Evolutionary conservation across 2,113 vertebrate species (phyloP), one percentile per base, ranked within the genome.

Genomic region (Murina feae): DNA sequence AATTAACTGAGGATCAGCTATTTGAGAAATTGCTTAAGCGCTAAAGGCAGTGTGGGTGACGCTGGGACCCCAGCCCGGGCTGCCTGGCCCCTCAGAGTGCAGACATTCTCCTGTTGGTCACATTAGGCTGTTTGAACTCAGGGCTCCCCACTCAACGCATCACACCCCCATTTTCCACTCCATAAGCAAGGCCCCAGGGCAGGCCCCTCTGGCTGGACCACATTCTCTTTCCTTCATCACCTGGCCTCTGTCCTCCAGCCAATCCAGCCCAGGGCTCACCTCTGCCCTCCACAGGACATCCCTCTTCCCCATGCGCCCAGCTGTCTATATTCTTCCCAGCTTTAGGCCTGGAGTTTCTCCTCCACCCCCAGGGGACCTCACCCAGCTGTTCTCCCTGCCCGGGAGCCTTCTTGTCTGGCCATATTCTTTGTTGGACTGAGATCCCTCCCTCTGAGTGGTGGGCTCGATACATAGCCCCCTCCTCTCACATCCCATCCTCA

Each of bases 301-400:
- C 13, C 42, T 1, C 0, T 1, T 21, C 28, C 17, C 25, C 17
- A 0, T 0, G 6, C 1, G 6, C 1, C 18, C 21, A 35, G 37
- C 28, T 37, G 11, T 28, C 53, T 47, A 37, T 4, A 69, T 9
- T 68, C 9, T 82, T 5, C 20, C 28, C 39, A 68, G 44, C 23
- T 35, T 16, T 23, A 55, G 12, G n/a, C 16, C 13, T 16, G 1
- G 66, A 85, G 4, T n/a, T 17, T 37, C 13, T 18, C 71, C 66
- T 30, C 66, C 66, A 68, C 42, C 55, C 13, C 6, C 0, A 8
- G 39, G 4, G n/a, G 39, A 2, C 9, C 5, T 16, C 32, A 65
- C 58, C 25, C 42, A 32, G n/a, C 9, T 9, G n/a, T 16, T 44
- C 12, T 74, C 39, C 32, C 58, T 2, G 28, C 30, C 18, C 0